A percentile compares a stretch with the other conserved stretches of the same genome.
These are phyloP conservation scores for Columbina picui DNA, from an alignment of 2,113 vertebrate species.

Conservation along the genomic window DNA sequence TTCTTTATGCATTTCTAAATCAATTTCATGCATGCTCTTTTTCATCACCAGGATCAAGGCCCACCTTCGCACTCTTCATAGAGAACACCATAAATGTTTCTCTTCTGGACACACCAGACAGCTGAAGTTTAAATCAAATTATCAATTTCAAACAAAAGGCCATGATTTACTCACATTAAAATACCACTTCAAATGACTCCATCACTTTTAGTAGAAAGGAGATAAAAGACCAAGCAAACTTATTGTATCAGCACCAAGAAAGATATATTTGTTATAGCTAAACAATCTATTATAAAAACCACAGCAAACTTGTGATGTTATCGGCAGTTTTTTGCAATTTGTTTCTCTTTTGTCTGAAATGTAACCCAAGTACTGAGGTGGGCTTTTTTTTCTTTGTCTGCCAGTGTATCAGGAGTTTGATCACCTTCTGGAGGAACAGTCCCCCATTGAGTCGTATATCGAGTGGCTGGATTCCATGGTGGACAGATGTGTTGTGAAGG, in stretches of 20 bases:
- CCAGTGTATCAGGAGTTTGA: constrained; percentile 98
- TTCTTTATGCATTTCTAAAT: constrained; percentile 66
- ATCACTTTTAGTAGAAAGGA: not conserved
- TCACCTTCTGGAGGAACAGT: constrained; percentile 94
- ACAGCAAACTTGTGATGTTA: not conserved
- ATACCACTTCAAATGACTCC: not conserved
- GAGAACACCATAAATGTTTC: not conserved
- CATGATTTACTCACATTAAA: not conserved
- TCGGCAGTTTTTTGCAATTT: not conserved
- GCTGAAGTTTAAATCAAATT: not conserved
- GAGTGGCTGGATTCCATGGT: constrained; percentile 99
- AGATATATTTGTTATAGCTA: not conserved
- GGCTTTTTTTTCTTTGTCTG: constrained; percentile 17
- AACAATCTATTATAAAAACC: not conserved
- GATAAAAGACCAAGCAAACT: not conserved
- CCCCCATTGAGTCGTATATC: constrained; percentile 95
- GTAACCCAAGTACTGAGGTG: not conserved
- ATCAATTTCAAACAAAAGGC: not conserved
- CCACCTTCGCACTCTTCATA: not conserved
- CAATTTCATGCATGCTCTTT: constrained; percentile 68
- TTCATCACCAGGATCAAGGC: constrained; percentile 61
- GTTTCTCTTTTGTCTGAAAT: not conserved
- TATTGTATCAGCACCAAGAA: not conserved
- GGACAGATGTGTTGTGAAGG: constrained; percentile 97
- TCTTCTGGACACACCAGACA: not conserved